These are phyloP conservation scores for Diogma glabrata DNA, from an alignment of 2,888 invertebrate species.

Conservation along the genomic window DNA sequence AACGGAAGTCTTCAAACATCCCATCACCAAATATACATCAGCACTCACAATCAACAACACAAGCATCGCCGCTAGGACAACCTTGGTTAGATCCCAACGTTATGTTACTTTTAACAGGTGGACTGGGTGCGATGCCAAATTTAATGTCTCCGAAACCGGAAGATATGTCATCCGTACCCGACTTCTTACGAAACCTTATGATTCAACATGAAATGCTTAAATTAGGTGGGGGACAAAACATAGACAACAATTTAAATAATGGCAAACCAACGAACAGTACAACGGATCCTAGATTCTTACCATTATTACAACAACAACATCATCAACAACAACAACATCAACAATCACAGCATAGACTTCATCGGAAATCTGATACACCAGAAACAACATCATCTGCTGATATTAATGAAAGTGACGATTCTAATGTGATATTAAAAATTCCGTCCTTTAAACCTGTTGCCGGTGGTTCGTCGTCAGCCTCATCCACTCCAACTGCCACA, in stretches of 20 bases:
- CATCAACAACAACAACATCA: conserved; percentile 23
- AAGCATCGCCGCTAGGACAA: conserved; percentile 21
- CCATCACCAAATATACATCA: conserved; percentile 20
- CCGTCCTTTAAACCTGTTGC: conserved; percentile 73
- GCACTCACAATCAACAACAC: conserved; percentile 27
- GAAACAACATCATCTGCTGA: conserved; percentile 37
- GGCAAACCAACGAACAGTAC: conserved; percentile 21
- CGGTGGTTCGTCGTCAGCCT: conserved; percentile 26
- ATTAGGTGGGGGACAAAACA: conserved; percentile 25
- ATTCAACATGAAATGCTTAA: conserved; percentile 26
- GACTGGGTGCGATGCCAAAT: conserved; percentile 19
- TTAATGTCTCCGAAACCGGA: conserved; percentile 17
- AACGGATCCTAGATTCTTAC: conserved; percentile 26
- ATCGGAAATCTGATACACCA: conserved; percentile 36
- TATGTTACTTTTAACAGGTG: conserved; percentile 29
- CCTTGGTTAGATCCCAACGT: conserved; percentile 27
- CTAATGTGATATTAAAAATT: conserved; percentile 77
- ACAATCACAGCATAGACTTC: conserved; percentile 12
- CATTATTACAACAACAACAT: conserved; percentile 24
- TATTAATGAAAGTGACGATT: conserved; percentile 38
- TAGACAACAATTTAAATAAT: conserved; percentile 24
- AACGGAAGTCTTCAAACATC: conserved; percentile 9
- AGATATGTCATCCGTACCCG: conserved; percentile 21
- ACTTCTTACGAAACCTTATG: conserved; percentile 10
- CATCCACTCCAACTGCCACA: conserved; percentile 30